phyloP scores from a whole-genome alignment of 2,113 vertebrate genomes.

The Opisthocomus hoazin region DNA sequence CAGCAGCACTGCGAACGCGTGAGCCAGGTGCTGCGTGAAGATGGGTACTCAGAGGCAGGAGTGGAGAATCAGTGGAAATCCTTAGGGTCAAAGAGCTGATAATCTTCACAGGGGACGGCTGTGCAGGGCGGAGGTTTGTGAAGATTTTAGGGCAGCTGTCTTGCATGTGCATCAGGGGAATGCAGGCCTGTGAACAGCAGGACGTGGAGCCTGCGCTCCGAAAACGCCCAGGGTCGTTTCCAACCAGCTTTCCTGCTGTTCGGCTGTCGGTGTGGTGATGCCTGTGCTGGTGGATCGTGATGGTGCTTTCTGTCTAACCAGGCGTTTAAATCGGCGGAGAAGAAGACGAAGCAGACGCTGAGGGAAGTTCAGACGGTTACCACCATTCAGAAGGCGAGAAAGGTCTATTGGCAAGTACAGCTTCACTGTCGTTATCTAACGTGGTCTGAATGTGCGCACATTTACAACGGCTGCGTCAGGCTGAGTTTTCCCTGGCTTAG shows the following conservation, averaged over 20 bases:
- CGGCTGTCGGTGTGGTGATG: fast-evolving
- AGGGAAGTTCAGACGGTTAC: conserved; percentile 96
- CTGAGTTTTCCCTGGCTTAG: not conserved
- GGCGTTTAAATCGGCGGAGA: conserved; percentile 98
- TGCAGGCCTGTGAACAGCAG: not conserved
- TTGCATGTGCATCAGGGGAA: not conserved
- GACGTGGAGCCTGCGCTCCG: not conserved
- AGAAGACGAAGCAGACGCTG: conserved; percentile 94
- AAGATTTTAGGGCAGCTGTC: not conserved
- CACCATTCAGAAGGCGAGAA: conserved; percentile 98
- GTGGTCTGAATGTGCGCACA: fast-evolving
- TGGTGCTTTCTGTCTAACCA: conserved; percentile 32
- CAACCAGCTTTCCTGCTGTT: not conserved
- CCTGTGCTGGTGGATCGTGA: not conserved
- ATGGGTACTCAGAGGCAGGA: not conserved
- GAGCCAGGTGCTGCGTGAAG: not conserved
- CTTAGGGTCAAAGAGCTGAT: not conserved
- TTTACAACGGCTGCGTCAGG: fast-evolving
- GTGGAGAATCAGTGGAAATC: not conserved
- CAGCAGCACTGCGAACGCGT: fast-evolving
- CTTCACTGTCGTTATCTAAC: fast-evolving
- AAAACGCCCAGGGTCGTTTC: not conserved
- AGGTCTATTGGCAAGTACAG: conserved; percentile 90
- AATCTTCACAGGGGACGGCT: not conserved
- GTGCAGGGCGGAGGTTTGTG: not conserved